Evolutionary conservation across 2,797 vertebrate species (phyloP), one percentile per base, ranked within the genome.

Genomic region (Alosa sapidissima): DNA sequence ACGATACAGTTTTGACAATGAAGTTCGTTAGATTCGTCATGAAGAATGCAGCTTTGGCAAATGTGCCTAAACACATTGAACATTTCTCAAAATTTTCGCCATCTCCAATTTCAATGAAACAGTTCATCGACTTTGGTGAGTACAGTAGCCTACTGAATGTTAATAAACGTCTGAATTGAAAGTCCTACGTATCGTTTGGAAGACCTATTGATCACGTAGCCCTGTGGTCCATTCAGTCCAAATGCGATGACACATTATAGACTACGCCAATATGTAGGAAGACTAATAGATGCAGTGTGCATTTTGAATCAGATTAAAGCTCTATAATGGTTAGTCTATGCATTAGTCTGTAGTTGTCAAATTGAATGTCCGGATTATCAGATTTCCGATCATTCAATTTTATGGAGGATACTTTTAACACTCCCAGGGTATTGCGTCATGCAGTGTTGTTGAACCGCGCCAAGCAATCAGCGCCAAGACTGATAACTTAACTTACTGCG

Each of bases 31-130:
- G 97, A 82, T 97, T 95, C 49, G 95, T 99, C 1, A 95, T 96
- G 94, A 97, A 96, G 89, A 97, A 96, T 48, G 95, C 95, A 1
- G 95, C 96, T 16, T 87, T 97, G 93, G 96, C 96, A 85, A 97
- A 95, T 52, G 96, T 94, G 75, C 98, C 97, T 51, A 96, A 96
- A 85, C 97, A 98, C 85, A 96, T 99, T 89, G 97, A 99, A 21
- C 97, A 97, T 91, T 99, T 98, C 92, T 97, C 98, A 14, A 99
- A 98, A 95, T 99, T 99, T 89, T 99, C 98, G 28, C 98, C 98
- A 0, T 99, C 98, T 28, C 98, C 98, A 45, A 95, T 99, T 36
- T 99, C 98, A 86, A 99, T 99, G 94, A 98, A 99, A 91, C 97
- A 98, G 68, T 98, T 98, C 89, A 89, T 98, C 47, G 97, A 98